Conservation (phyloP, 2,797 vertebrate species). For the Coccyzus lansbergi region DNA sequence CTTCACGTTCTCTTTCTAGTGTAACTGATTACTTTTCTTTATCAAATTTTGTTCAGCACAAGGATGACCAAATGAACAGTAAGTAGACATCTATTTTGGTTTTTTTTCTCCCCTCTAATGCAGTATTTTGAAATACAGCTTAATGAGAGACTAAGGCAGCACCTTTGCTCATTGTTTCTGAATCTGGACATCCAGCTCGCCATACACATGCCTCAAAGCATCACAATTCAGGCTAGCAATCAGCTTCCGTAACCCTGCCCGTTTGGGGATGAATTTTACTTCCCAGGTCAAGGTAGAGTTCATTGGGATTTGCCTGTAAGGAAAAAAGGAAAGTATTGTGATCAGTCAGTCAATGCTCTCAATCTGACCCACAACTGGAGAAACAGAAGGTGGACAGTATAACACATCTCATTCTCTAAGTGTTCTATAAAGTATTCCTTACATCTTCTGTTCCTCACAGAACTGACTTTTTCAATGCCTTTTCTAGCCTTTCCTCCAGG, state of each 20-base stretch:
- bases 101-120: background rate
- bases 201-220: constrained; percentile 82
- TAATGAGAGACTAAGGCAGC: background rate
- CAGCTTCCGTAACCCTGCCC: constrained; percentile 79
- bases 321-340: constrained; percentile 1
- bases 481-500: constrained; percentile 1
- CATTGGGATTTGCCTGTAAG: constrained; percentile 70
- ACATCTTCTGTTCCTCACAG: background rate
- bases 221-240: constrained; percentile 86
- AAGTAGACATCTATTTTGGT: background rate
- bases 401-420: background rate
- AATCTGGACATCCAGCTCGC: constrained; percentile 77
- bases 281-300: constrained; percentile 79
- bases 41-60: background rate
- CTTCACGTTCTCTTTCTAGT: background rate
- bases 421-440: background rate
- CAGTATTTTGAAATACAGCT: background rate
- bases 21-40: background rate
- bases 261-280: constrained; percentile 76
- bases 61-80: background rate
- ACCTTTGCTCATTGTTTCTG: constrained; percentile 57
- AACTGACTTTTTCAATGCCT: background rate
- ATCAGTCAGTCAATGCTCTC: background rate
- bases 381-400: background rate
- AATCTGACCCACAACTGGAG: background rate